Conservation (phyloP, 2,797 vertebrate species). For the Hydrolagus colliei region DNA sequence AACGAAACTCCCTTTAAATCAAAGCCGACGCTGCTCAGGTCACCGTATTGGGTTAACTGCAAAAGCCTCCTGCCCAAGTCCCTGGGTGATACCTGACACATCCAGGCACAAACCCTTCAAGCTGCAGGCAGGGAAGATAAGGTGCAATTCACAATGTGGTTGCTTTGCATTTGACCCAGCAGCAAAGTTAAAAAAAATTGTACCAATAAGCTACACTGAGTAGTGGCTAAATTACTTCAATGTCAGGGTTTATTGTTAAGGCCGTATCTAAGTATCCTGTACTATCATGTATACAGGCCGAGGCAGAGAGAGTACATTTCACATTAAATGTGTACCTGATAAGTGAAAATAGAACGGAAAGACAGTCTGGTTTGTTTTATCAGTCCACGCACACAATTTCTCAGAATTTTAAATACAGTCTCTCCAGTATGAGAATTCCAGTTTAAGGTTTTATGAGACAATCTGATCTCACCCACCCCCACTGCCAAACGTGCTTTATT, state of each 20-base stretch:
- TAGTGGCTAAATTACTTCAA: constrained; percentile 59
- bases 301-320: constrained; percentile 51
- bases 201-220: constrained; percentile 55
- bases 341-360: constrained; percentile 39
- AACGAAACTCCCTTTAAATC: constrained; percentile 56
- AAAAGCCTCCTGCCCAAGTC: constrained; percentile 60
- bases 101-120: constrained; percentile 52
- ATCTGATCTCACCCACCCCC: background rate
- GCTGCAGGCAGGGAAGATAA: constrained; percentile 58
- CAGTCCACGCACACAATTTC: background rate
- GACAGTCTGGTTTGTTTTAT: constrained; percentile 24
- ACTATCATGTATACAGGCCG: constrained; percentile 54
- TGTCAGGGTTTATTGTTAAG: constrained; percentile 63
- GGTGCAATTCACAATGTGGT: constrained; percentile 57
- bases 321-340: constrained; percentile 39
- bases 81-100: constrained; percentile 67
- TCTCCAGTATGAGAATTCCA: background rate
- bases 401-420: constrained; percentile 10
- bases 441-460: background rate
- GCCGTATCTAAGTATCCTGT: constrained; percentile 56
- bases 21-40: constrained; percentile 56
- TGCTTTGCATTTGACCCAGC: constrained; percentile 63
- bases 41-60: constrained; percentile 56
- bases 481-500: too few relatives aligned
- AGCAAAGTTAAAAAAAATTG: constrained; percentile 50